Percentiles rank a stretch among this genome's conserved stretches.
These are phyloP conservation scores for Heliangelus exortis DNA, from an alignment of 2,797 vertebrate species.

Conservation along the genomic window DNA sequence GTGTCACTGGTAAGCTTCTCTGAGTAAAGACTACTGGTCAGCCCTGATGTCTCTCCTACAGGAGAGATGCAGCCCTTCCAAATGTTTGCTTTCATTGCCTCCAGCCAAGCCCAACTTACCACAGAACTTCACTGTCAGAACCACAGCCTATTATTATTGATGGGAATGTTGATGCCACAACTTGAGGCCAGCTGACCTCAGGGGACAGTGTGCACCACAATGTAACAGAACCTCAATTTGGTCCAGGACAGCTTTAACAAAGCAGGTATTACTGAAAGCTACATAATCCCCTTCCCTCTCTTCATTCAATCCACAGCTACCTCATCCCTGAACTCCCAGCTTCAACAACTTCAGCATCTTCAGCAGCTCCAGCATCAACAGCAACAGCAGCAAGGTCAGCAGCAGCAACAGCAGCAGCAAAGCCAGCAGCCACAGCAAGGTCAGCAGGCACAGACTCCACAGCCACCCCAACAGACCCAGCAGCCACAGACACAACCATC, in stretches of 20 bases:
- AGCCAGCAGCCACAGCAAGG: slow-evolving; percentile 80
- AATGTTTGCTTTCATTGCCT: not conserved
- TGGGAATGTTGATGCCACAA: not conserved
- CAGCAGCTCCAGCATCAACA: slow-evolving; percentile 94
- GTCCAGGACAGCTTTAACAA: not conserved
- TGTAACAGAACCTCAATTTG: not conserved
- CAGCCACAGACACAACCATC: slow-evolving; percentile 81
- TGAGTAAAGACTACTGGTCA: not conserved
- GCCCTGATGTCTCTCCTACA: not conserved
- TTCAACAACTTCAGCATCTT: slow-evolving; percentile 98
- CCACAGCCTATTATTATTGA: not conserved
- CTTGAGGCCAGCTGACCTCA: not conserved
- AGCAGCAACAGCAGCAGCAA: slow-evolving; percentile 79
- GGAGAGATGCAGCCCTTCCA: not conserved
- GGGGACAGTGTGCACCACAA: not conserved
- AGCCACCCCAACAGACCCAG: slow-evolving; percentile 78
- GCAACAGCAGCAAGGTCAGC: slow-evolving; percentile 84
- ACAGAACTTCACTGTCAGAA: not conserved
- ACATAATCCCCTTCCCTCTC: slow-evolving; percentile 30
- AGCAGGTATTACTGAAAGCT: not conserved
- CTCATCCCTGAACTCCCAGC: slow-evolving; percentile 98
- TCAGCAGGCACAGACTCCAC: slow-evolving; percentile 76
- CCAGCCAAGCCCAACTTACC: not conserved
- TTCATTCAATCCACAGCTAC: slow-evolving; percentile 87
- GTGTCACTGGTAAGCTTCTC: not conserved